Conservation (phyloP, 2,797 vertebrate species). For the Lepidocolaptes lacrymiger region DNA sequence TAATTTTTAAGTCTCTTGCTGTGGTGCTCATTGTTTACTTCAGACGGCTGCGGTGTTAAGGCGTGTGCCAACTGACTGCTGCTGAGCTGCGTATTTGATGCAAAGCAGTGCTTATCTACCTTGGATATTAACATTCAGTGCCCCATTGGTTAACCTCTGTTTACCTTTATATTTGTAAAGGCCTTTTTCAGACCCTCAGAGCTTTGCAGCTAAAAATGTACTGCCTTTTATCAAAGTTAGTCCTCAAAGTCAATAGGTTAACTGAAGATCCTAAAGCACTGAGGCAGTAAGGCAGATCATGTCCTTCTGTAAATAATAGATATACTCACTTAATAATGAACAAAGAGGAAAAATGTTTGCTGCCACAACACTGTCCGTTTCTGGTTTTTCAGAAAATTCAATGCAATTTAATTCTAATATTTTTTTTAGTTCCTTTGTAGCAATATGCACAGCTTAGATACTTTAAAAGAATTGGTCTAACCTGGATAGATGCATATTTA, state of each 20-base stretch:
- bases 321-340: background rate
- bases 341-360: background rate
- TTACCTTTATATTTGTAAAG: background rate
- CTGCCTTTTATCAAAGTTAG: background rate
- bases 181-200: background rate
- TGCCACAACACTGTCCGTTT: background rate
- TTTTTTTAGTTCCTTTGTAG: background rate
- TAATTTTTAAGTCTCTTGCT: background rate
- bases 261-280: background rate
- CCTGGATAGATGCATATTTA: background rate
- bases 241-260: background rate
- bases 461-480: background rate
- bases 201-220: background rate
- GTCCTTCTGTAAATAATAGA: background rate
- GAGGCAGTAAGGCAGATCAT: background rate
- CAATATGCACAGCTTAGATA: background rate
- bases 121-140: background rate
- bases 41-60: fast-evolving
- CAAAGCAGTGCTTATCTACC: background rate
- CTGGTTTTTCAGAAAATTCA: background rate
- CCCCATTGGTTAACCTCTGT: background rate
- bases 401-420: background rate
- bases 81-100: background rate
- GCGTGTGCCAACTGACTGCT: background rate
- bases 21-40: background rate